Conservation (phyloP, 2,113 vertebrate species). For the Brachypodius melanocephalos region DNA sequence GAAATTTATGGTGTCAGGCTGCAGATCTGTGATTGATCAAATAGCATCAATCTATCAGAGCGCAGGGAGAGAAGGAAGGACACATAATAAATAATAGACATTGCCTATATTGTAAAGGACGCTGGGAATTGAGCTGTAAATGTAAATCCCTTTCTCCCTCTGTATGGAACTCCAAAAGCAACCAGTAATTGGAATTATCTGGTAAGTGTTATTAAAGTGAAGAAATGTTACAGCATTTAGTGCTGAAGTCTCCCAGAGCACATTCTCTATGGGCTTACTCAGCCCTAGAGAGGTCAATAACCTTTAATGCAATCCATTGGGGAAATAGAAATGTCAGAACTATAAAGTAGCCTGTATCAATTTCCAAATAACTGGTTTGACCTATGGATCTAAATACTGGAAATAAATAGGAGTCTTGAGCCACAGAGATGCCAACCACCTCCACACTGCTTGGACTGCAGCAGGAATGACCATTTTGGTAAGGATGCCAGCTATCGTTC, state of each 20-base stretch:
- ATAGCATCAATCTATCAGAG: not conserved
- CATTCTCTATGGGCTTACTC: not conserved
- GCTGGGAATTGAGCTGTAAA: conserved; percentile 10
- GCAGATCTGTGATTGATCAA: conserved; percentile 15
- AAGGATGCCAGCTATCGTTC: not conserved
- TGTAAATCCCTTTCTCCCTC: conserved; percentile 5
- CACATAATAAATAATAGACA: not conserved
- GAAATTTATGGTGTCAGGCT: not conserved
- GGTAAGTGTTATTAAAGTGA: not conserved
- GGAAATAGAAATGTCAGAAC: conserved; percentile 54
- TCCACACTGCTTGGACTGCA: not conserved
- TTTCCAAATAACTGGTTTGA: conserved; percentile 41
- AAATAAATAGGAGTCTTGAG: not conserved
- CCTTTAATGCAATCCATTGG: not conserved
- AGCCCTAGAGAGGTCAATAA: conserved; percentile 11
- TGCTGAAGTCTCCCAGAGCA: not conserved
- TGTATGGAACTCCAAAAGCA: not conserved
- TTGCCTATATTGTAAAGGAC: not conserved
- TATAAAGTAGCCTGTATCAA: conserved; percentile 3
- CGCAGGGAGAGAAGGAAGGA: not conserved
- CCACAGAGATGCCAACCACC: not conserved
- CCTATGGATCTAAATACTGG: not conserved
- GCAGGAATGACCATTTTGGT: not conserved
- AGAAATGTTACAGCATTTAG: not conserved
- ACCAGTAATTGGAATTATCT: conserved; percentile 41